Evolutionary conservation across 2,113 vertebrate species (phyloP), one percentile per base, ranked within the genome.

Genomic region (Prionailurus bengalensis): DNA sequence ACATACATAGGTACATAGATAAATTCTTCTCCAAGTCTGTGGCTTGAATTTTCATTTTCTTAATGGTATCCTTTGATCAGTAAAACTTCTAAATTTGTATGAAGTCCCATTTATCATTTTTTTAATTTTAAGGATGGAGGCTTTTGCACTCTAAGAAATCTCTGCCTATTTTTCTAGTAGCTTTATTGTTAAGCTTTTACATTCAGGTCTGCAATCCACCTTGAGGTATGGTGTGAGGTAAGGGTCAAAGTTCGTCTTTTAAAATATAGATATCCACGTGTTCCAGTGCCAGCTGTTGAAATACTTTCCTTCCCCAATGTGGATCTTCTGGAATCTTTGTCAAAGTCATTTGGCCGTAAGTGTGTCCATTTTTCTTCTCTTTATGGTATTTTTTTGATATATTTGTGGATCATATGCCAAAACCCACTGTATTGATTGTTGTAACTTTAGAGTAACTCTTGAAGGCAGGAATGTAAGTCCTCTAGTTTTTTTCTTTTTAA

Each of bases 31-130:
- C 27, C 42, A 88, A 91, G 39, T 74, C 36, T 70, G 55, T 55
- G 83, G 88, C 27, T 89, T 96, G 16, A 89, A 48, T 93, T 88
- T 91, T 81, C 58, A 80, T 76, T 91, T 96, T 84, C 13, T 79
- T 80, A 86, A 61, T 87, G 39, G 48, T 61, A 29, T 81, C 53
- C 74, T 96, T 74, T 61, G 53, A 58, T 79, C 51, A 91, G 7
- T 48, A 39, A 42, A 96, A 61, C 11, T 88, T 87, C 73, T 55
- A 95, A 78, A 79, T 66, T 83, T 93, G 12, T 66, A 86, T 36
- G 63, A 97, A 83, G 10, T 93, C 42, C 7, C 45, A 91, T 13
- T 90, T 89, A 76, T 78, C 55, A 79, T 8, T 80, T 33, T 79
- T 82, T 8, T 8, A 78, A 36, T 68, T 55, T 65, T 61, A 96